Evolutionary conservation across 35 echinoderm and acorn worm species (phyloP).

Genomic region (Hemicentrotus pulcherrimus): DNA sequence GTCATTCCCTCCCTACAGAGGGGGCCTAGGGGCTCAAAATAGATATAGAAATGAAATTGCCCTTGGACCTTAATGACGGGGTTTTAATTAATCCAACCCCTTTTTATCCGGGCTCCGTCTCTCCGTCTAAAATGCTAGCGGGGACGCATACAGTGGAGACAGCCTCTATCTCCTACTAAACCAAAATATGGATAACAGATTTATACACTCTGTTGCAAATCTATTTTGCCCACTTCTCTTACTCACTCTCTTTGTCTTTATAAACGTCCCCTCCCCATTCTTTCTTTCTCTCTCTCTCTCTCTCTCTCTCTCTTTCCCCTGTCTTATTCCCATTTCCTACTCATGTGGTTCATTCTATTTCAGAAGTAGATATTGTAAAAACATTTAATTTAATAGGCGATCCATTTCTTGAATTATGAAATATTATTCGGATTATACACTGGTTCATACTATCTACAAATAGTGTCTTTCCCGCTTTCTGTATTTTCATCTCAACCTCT

Average conservation of each 20-base stretch:
- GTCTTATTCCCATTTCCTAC: neutral
- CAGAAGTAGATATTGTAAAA: too few relatives aligned
- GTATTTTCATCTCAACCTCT: neutral
- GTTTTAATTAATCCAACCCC: constrained; percentile 18
- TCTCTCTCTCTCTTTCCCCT: neutral
- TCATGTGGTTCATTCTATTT: too few relatives aligned
- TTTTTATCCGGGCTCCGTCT: neutral
- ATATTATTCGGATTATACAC: too few relatives aligned
- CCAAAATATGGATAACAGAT: neutral
- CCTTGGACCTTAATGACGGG: neutral
- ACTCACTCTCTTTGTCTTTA: neutral
- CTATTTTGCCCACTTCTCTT: neutral
- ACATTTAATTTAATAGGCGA: too few relatives aligned
- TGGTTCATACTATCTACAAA: neutral
- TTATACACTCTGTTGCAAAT: neutral
- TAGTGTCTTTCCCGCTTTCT: neutral
- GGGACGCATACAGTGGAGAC: neutral
- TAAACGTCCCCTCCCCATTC: neutral
- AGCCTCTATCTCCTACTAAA: neutral
- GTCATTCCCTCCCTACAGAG: neutral
- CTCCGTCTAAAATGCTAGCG: neutral
- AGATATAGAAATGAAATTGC: neutral
- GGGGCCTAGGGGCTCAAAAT: neutral
- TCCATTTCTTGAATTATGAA: too few relatives aligned
- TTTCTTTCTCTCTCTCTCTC: neutral